These are phyloP conservation scores for Patella pellucida DNA, from an alignment of 2,888 invertebrate species.

Conservation along the genomic window DNA sequence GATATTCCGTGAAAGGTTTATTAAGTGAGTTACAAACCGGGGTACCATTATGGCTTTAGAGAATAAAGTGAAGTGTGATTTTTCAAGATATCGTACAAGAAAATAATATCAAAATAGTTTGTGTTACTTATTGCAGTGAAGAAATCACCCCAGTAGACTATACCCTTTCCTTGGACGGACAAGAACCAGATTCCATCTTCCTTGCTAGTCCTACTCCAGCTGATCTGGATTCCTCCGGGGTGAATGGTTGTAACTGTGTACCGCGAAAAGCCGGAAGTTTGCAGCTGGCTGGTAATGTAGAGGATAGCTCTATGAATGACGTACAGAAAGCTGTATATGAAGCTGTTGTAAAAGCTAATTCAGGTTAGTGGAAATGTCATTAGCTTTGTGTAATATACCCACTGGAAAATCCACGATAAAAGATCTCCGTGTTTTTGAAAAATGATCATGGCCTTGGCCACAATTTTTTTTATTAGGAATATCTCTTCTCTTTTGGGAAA, in stretches of 20 bases:
- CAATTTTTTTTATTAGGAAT: too few relatives aligned
- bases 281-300: background rate
- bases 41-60: too few relatives aligned
- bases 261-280: background rate
- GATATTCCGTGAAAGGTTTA: too few relatives aligned
- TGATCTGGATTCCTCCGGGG: background rate
- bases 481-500: too few relatives aligned
- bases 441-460: too few relatives aligned
- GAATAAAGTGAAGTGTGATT: too few relatives aligned
- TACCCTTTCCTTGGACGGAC: background rate
- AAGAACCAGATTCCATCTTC: background rate
- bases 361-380: background rate
- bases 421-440: too few relatives aligned
- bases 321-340: constrained; percentile 2
- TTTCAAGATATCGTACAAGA: too few relatives aligned
- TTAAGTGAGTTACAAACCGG: too few relatives aligned
- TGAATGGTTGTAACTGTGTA: background rate
- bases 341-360: background rate
- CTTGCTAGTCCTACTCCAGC: background rate
- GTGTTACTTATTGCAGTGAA: background rate
- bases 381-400: too few relatives aligned
- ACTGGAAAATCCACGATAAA: too few relatives aligned
- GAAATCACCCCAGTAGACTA: constrained; percentile 1
- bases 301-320: background rate
- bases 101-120: background rate